These are phyloP conservation scores for Paraplagusia blochii DNA, from an alignment of 2,113 vertebrate species.

Conservation along the genomic window DNA sequence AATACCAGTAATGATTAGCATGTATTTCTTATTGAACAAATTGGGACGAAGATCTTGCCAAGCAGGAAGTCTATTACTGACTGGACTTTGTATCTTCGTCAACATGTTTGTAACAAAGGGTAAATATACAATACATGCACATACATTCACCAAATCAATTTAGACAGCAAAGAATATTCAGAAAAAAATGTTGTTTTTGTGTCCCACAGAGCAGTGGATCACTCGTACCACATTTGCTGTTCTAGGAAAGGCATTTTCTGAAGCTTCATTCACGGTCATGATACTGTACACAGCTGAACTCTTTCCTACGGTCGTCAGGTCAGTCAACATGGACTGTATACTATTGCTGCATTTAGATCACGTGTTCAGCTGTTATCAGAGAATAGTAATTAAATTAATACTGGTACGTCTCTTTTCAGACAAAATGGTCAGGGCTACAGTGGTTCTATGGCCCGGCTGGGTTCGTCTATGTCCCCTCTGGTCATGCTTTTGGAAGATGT, in stretches of 20 bases:
- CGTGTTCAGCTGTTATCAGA: no score
- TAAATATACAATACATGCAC: slow-evolving; percentile 30
- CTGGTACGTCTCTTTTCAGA: slow-evolving; percentile 59
- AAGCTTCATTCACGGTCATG: slow-evolving; percentile 83
- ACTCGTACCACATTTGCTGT: slow-evolving; percentile 73
- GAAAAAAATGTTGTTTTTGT: no score
- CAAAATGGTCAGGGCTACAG: slow-evolving; percentile 83
- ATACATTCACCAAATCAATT: no score
- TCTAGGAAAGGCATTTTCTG: slow-evolving; percentile 82
- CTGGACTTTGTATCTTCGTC: slow-evolving; percentile 74
- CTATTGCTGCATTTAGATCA: no score
- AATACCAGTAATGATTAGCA: slow-evolving; percentile 71
- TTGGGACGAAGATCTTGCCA: slow-evolving; percentile 60
- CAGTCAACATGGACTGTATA: slow-evolving; percentile 36
- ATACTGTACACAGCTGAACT: slow-evolving; percentile 85
- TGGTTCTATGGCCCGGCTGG: slow-evolving; percentile 77
- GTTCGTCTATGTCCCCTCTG: slow-evolving; percentile 80
- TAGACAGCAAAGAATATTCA: no score
- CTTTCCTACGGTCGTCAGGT: slow-evolving; percentile 88
- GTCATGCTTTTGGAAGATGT: slow-evolving; percentile 77
- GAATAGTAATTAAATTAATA: background rate
- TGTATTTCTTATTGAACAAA: slow-evolving; percentile 65
- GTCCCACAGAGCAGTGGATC: slow-evolving; percentile 64
- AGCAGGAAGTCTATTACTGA: slow-evolving; percentile 45
- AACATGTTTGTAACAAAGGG: slow-evolving; percentile 73